A percentile compares a stretch with the other conserved stretches of the same genome.
Conservation (phyloP, 2,888 invertebrate species). For the Aquatica leii region DNA sequence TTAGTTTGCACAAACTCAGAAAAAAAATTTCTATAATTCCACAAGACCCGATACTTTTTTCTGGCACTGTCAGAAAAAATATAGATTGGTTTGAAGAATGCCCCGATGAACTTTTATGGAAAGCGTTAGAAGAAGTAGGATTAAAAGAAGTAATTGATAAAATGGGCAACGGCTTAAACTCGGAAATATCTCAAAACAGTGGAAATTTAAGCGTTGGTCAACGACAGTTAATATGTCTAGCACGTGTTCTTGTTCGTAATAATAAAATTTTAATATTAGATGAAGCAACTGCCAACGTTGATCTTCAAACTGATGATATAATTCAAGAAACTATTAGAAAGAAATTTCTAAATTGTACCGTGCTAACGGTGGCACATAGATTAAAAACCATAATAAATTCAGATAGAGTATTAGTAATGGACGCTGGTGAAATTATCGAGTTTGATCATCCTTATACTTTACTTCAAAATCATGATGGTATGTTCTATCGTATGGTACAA, state of each 20-base stretch:
- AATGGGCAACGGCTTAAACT: slow-evolving; percentile 59
- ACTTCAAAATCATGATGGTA: too few relatives aligned
- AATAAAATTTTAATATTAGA: too few relatives aligned
- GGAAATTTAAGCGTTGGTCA: slow-evolving; percentile 58
- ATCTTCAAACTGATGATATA: slow-evolving; percentile 84
- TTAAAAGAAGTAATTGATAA: slow-evolving; percentile 69
- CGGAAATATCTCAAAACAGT: slow-evolving; percentile 68
- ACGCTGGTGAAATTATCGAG: too few relatives aligned
- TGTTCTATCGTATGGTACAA: too few relatives aligned
- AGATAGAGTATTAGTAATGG: too few relatives aligned
- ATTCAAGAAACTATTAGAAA: slow-evolving; percentile 71
- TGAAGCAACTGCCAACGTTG: slow-evolving; percentile 89
- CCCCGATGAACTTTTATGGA: slow-evolving; percentile 79
- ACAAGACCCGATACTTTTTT: slow-evolving; percentile 86
- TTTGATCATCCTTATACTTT: too few relatives aligned
- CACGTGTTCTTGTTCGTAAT: slow-evolving; percentile 67
- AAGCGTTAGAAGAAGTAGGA: slow-evolving; percentile 80
- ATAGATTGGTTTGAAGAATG: slow-evolving; percentile 88
- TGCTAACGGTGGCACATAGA: slow-evolving; percentile 87
- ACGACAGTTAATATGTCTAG: too few relatives aligned
- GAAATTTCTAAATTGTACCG: slow-evolving; percentile 80
- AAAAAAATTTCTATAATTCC: slow-evolving; percentile 86
- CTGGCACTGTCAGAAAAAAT: slow-evolving; percentile 86
- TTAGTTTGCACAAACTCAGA: slow-evolving; percentile 81
- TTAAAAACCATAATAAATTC: too few relatives aligned